phyloP scores from a whole-genome alignment of 2,113 vertebrate species.

The Tetrao urogallus region DNA sequence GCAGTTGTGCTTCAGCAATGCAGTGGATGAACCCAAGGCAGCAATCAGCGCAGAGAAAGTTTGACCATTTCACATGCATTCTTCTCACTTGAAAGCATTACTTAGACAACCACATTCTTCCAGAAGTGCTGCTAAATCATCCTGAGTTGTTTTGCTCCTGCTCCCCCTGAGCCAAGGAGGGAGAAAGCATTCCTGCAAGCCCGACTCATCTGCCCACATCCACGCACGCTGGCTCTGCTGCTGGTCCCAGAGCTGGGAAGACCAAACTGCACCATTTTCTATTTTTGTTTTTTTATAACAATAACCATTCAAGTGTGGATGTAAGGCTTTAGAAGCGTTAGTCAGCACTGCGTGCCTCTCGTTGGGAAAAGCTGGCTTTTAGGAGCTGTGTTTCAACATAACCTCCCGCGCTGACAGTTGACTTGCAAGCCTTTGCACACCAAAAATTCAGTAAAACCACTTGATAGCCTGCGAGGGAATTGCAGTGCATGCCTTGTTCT shows the following conservation, averaged over 20 bases:
- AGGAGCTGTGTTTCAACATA: not conserved
- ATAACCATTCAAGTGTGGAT: not conserved
- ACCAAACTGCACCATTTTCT: rapidly evolving
- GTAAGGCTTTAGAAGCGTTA: not conserved
- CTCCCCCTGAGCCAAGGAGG: not conserved
- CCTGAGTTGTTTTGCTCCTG: not conserved
- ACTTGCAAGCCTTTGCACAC: not conserved
- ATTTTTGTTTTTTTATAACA: not conserved
- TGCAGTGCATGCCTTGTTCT: slow-evolving; percentile 1
- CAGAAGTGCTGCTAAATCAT: not conserved
- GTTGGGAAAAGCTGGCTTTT: not conserved
- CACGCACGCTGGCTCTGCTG: not conserved
- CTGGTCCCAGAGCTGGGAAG: not conserved
- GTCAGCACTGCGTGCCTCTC: not conserved
- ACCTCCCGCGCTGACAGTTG: not conserved
- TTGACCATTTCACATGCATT: not conserved
- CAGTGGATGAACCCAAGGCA: not conserved
- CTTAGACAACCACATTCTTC: not conserved
- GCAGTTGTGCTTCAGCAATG: not conserved
- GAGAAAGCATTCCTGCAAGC: not conserved
- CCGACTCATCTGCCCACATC: not conserved
- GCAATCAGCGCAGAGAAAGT: not conserved
- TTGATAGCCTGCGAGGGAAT: not conserved
- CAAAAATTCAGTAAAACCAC: not conserved
- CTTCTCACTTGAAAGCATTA: not conserved